Evolutionary conservation across 2,797 vertebrate genomes (phyloP), one percentile per base, ranked within the genome.

Genomic region (Myiotriccus ornatus): DNA sequence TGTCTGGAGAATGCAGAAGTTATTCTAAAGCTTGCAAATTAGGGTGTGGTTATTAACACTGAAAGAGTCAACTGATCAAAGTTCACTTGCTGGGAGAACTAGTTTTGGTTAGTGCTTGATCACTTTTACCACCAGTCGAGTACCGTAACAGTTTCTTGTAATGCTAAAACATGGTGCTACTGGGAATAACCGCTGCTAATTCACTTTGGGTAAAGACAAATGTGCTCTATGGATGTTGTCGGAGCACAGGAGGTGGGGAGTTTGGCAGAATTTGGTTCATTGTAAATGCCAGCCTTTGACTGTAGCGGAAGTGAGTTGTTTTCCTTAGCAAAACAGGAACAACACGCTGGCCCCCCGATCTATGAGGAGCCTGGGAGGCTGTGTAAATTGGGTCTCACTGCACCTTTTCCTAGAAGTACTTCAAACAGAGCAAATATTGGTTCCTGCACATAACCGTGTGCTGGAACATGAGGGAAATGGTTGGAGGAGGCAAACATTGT

Each of bases 301-400:
- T 71, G 84, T 65, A 92, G 24, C 82, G 87, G 90, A 94, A 95
- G 93, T 89, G 71, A 89, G 75, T 85, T 85, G 79, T 92, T 94
- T 95, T 92, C 87, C 84, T 91, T 84, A 89, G 69, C 55, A 73
- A 85, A 91, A 93, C 79, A 94, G 80, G 87, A 93, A 78, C 65
- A 47, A 49, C 17, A 1, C 2, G 0, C 49, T 69, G 73, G 57
- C 76, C 46, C 32, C 57, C 32, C 18, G 6, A 17, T 43, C 62
- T 52, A 69, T 14, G 30, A 37, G 77, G 49, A 55, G 39, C 71
- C 24, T 34, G 46, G 43, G 53, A 68, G 53, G 27, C 37, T 89
- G 41, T 25, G 64, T n/a, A 60, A 83, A 27, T 46, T 28, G 2
- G 18, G 68, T 77, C 47, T 77, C 46, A 19, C 32, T 60, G 79